Percentiles rank a stretch among this genome's conserved stretches.
phyloP scores from a whole-genome alignment of 1,140 invertebrate genomes.

The Ericerus pela region DNA sequence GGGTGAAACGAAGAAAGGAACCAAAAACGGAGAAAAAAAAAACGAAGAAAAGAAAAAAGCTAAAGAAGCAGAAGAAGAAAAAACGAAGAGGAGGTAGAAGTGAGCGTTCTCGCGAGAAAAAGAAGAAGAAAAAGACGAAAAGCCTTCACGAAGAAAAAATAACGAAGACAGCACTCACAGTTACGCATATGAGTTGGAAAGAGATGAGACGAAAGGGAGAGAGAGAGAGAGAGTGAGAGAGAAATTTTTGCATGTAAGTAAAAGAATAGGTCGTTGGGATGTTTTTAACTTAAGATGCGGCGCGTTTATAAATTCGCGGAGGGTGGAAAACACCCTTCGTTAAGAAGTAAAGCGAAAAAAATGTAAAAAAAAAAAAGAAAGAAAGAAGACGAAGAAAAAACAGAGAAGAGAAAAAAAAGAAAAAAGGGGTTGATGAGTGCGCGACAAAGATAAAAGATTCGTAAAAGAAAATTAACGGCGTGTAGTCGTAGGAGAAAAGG shows the following conservation, averaged over 20 bases:
- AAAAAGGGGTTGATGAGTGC: constrained; percentile 16
- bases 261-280: constrained; percentile 19
- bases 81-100: constrained; percentile 4
- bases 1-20: constrained; percentile 18
- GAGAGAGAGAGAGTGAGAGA: no score
- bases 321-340: constrained; percentile 7
- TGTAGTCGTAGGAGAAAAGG: constrained; percentile 7
- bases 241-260: constrained; percentile 18
- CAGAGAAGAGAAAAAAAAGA: constrained; percentile 1
- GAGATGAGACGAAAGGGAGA: constrained; percentile 6
- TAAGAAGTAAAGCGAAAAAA: no score
- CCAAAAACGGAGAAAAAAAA: constrained; percentile 12
- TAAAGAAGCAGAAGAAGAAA: constrained; percentile 9
- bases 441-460: constrained; percentile 17
- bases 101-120: constrained; percentile 11
- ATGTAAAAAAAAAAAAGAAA: not conserved
- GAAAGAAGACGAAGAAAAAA: not conserved
- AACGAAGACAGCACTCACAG: not conserved
- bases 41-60: constrained; percentile 4
- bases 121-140: not conserved
- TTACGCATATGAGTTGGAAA: constrained; percentile 7
- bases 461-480: constrained; percentile 16
- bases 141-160: not conserved
- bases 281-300: constrained; percentile 8
- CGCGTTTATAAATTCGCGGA: constrained; percentile 4